phyloP scores from a whole-genome alignment of 2,797 vertebrate species.

The Manis pentadactyla region DNA sequence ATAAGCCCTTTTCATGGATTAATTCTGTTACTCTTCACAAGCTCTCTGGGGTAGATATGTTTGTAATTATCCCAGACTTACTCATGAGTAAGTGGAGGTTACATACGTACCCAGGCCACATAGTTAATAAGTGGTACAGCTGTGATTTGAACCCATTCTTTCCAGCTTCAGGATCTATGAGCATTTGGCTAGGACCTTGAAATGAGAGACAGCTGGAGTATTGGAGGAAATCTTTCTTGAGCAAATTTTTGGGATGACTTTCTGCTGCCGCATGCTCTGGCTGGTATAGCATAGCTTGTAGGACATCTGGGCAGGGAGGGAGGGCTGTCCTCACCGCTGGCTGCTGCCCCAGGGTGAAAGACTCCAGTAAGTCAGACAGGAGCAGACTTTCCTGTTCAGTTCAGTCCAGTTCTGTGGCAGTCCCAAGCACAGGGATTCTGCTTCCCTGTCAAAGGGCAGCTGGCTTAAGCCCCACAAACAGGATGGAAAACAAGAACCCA shows the following conservation, averaged over 20 bases:
- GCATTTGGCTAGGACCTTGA: not conserved
- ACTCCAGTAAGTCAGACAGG: too few species aligned
- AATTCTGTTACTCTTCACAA: not conserved
- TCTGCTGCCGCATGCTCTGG: not conserved
- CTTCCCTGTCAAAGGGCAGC: not conserved
- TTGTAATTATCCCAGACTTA: not conserved
- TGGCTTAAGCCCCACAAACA: not conserved
- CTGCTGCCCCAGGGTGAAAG: not conserved
- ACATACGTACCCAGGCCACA: not conserved
- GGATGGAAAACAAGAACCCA: not conserved
- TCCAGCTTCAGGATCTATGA: not conserved
- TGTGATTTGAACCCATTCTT: not conserved
- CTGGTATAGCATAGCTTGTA: rapidly evolving
- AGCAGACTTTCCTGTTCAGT: not conserved
- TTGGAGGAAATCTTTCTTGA: not conserved
- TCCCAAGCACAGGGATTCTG: not conserved
- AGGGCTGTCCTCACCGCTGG: not conserved
- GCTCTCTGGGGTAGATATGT: not conserved
- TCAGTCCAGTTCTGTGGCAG: not conserved
- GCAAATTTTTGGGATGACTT: not conserved
- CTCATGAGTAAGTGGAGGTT: not conserved
- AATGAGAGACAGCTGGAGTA: not conserved
- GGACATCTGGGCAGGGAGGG: too few species aligned
- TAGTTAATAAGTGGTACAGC: too few species aligned
- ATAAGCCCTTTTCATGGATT: not conserved